Evolutionary conservation across 2,888 invertebrate genomes (phyloP).

Genomic region (Aelia acuminata): DNA sequence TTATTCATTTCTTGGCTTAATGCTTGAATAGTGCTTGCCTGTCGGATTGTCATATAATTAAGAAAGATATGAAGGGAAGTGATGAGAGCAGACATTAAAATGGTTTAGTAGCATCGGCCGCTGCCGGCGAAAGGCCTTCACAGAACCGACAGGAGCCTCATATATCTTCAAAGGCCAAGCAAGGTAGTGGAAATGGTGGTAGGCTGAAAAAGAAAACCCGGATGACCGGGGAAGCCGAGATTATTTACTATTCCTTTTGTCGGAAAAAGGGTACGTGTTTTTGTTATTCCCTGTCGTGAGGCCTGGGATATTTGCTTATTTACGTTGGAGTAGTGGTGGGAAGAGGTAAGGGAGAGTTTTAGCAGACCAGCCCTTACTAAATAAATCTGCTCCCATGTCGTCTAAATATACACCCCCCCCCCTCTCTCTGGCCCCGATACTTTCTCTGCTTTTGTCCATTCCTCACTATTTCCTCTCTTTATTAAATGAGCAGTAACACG

Average conservation of each 20-base stretch:
- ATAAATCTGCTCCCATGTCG: conserved; percentile 38
- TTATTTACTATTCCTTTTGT: conserved; percentile 55
- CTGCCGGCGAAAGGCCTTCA: background rate
- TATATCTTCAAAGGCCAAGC: background rate
- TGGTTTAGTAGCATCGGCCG: rapidly evolving
- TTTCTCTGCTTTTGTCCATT: background rate
- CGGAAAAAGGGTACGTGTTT: conserved; percentile 34
- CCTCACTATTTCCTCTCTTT: conserved; percentile 6
- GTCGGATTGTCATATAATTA: background rate
- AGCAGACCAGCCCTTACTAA: background rate
- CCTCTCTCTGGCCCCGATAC: background rate
- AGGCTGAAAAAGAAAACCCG: background rate
- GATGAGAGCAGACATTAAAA: background rate
- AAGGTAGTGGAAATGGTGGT: background rate
- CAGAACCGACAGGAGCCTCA: background rate
- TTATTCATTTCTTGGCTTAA: too few relatives aligned
- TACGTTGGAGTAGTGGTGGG: background rate
- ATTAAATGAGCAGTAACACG: background rate
- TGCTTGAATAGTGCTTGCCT: too few relatives aligned
- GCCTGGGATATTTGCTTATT: conserved; percentile 5
- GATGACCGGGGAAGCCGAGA: background rate
- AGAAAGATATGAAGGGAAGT: background rate
- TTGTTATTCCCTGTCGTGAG: conserved; percentile 47
- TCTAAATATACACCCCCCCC: background rate
- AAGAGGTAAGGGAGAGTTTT: background rate